phyloP scores from a whole-genome alignment of 2,113 vertebrate species.

The Xenus cinereus region DNA sequence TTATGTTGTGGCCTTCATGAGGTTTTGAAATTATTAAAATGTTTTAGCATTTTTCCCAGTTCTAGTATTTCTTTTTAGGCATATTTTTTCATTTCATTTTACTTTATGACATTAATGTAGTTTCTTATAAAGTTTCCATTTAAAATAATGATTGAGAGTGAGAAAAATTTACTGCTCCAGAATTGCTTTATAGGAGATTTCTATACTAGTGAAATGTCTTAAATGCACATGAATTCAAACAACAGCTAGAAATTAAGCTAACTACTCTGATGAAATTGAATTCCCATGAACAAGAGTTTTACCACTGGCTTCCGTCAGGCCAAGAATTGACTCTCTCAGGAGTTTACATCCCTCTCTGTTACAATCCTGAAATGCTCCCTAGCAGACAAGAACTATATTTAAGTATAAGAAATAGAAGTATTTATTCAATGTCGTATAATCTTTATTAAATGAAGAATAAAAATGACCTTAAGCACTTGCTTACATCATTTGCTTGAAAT shows the following conservation, averaged over 20 bases:
- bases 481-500: neutral
- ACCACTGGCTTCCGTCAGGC: neutral
- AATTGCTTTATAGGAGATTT: neutral
- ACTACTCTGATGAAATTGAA: neutral
- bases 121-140: neutral
- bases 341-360: neutral
- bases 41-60: constrained; percentile 29
- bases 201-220: neutral
- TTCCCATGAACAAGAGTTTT: neutral
- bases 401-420: neutral
- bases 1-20: constrained; percentile 27
- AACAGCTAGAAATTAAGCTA: neutral
- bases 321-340: neutral
- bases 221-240: neutral
- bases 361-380: neutral
- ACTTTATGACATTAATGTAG: neutral
- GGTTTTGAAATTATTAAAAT: constrained; percentile 57
- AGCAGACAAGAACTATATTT: neutral
- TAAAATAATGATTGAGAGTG: neutral
- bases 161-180: neutral
- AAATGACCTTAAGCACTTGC: neutral
- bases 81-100: neutral
- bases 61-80: neutral
- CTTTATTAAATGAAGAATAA: neutral
- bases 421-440: neutral